Percentiles rank a stretch among this genome's conserved stretches.
Conservation (phyloP, 2,888 invertebrate genomes). For the Alsophila aescularia region DNA sequence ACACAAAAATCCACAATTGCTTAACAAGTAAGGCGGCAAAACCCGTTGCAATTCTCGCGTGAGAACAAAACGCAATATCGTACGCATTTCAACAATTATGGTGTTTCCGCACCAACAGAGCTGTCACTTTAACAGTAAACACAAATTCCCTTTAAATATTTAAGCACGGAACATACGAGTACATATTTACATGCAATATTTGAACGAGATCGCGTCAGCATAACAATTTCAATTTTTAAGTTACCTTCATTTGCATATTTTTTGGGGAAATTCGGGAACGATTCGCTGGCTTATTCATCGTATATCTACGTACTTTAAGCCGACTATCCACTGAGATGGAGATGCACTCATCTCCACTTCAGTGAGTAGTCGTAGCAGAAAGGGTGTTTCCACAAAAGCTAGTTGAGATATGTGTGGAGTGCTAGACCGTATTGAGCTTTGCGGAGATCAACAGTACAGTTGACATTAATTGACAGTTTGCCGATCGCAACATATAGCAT, state of each 20-base stretch:
- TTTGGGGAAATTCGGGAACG: slow-evolving; percentile 34
- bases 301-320: no score
- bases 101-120: slow-evolving; percentile 31
- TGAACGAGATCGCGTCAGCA: slow-evolving; percentile 51
- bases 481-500: no score
- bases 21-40: slow-evolving; percentile 4
- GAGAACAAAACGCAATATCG: slow-evolving; percentile 18
- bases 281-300: slow-evolving; percentile 14
- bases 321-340: no score
- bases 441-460: no score
- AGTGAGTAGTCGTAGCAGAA: no score
- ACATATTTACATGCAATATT: slow-evolving; percentile 55
- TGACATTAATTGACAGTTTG: no score
- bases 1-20: no score
- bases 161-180: slow-evolving; percentile 38
- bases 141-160: slow-evolving; percentile 26
- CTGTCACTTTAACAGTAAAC: slow-evolving; percentile 30
- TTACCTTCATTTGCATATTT: slow-evolving; percentile 44
- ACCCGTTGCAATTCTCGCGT: slow-evolving; percentile 10
- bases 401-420: no score
- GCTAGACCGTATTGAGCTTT: no score
- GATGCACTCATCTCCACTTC: no score
- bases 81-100: slow-evolving; percentile 32
- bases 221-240: slow-evolving; percentile 57
- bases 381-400: no score